Base-by-base conservation (phyloP, 2,888 invertebrate genomes). In the Exephanes ischioxanthus region DNA sequence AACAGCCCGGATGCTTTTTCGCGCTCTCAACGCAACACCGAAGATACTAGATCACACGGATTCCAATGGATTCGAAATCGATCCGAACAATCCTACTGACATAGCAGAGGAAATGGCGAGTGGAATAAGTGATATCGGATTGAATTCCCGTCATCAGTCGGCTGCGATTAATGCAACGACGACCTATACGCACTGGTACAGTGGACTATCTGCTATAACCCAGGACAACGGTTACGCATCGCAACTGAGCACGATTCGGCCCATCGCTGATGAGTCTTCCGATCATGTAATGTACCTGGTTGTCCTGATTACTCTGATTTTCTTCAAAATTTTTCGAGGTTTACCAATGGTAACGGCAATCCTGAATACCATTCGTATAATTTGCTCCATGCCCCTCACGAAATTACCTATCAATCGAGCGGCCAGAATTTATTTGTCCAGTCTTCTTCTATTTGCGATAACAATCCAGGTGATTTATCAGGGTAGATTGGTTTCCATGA, bases 391-490 rank as follows among this genome's bases (percentile, higher is more conserved):
- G 11, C 2, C 53, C 5, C 37, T 77, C 30, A 6, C 37, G 4
- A 53, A 48, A 22, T 14, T 67, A 41, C 76, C 76, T 5, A 22
- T 0, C 0, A 37, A 67, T 37, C 66, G 22, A 37, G 53, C 41
- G 16, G 37, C 67, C 0, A 66, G 77, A 11, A 67, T 67, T 11
- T 77, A 55, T 37, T n/a, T 77, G 37, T 41, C 41, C 26, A 67
- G 41, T 41, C n/a, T 77, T 0, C 55, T 77, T 41, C 2, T 67
- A 2, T 77, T 77, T 3, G 55, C 41, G 7, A 33, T 77, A 16
- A 77, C 67, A 16, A 53, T 77, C 16, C 67, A 67, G 16, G 77
- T 58, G 37, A 55, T 72, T 26, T 72, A 72, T 58, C 72, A 58
- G 19, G 72, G 72, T 6, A 37, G 58, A 41, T 16, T 72, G 41